These are phyloP conservation scores for Gymnosoma rotundatum DNA, from an alignment of 2,888 invertebrate species.

Conservation along the genomic window DNA sequence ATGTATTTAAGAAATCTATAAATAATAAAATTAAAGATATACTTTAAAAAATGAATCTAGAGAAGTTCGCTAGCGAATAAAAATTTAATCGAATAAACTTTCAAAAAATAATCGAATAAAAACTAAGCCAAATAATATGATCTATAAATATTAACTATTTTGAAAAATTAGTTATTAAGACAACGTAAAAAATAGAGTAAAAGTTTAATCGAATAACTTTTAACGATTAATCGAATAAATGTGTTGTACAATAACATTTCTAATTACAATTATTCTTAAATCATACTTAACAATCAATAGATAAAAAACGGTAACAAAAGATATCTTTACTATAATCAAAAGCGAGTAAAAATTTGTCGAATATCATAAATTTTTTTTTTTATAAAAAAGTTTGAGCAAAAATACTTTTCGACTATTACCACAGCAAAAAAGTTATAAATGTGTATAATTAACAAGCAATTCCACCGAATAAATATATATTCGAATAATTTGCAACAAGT, in stretches of 20 bases:
- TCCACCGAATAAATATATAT: background rate
- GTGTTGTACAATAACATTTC: background rate
- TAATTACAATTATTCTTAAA: background rate
- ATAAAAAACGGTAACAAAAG: too few species aligned
- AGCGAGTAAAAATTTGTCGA: too few species aligned
- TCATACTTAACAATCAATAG: too few species aligned
- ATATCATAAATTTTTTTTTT: too few species aligned
- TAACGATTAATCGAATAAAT: background rate
- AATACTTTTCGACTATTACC: too few species aligned
- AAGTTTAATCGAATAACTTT: conserved; percentile 16
- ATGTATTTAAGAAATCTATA: background rate
- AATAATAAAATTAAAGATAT: background rate
- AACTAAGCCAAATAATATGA: background rate
- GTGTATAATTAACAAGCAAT: too few species aligned
- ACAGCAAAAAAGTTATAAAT: too few species aligned
- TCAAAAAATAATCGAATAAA: background rate
- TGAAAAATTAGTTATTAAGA: too few species aligned
- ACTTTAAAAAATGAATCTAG: too few species aligned
- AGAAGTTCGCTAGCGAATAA: background rate
- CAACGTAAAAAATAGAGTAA: background rate
- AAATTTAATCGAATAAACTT: background rate
- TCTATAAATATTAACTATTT: too few species aligned
- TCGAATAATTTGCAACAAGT: background rate
- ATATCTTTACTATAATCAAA: too few species aligned
- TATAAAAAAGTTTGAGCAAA: too few species aligned